Evolutionary conservation across 2,888 invertebrate species (phyloP), one percentile per base, ranked within the genome.

Genomic region (Acleris laterana): DNA sequence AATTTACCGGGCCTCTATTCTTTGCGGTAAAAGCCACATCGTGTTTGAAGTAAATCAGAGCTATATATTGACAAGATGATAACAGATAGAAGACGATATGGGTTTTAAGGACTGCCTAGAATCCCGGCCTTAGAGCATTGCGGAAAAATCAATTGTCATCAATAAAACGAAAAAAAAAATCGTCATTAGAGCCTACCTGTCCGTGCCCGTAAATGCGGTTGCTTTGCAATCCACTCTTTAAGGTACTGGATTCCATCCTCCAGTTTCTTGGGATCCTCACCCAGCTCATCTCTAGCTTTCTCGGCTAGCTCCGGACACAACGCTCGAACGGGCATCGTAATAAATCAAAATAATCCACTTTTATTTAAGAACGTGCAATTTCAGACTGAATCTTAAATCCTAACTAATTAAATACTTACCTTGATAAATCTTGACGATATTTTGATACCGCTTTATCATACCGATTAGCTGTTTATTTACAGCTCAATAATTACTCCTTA

Each of bases 141-240:
- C n/a, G n/a, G n/a, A n/a, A 25, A 25, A 25, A 25, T 25, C 5
- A 25, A 25, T 25, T 1, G 25, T 25, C 25, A 25, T 32, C 32
- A 11, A 11, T 32, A 32, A 32, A 11, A 25, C 6, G 25, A 25
- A 25, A 25, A 6, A 25, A 25, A 25, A 1, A 28, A 28, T 2
- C 2, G 9, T 38, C 38, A 3, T 38, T 38, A 38, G 4, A 3
- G 61, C 69, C 46, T 66, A 85, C 85, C 85, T 72, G 79, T 88
- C 72, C 91, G 86, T 17, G 85, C 87, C 68, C 80, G 88, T 22
- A 95, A 77, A 77, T 95, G 94, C 0, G 93, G 93, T 74, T 94
- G 94, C 73, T 94, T 94, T 2, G 83, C 80, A 13, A 95, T 74
- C 95, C 95, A 95, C 42, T 93, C 90, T 73, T 90, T 93, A 20